Evolutionary conservation across 2,888 invertebrate species (phyloP).

Genomic region (Tetragonisca angustula): DNA sequence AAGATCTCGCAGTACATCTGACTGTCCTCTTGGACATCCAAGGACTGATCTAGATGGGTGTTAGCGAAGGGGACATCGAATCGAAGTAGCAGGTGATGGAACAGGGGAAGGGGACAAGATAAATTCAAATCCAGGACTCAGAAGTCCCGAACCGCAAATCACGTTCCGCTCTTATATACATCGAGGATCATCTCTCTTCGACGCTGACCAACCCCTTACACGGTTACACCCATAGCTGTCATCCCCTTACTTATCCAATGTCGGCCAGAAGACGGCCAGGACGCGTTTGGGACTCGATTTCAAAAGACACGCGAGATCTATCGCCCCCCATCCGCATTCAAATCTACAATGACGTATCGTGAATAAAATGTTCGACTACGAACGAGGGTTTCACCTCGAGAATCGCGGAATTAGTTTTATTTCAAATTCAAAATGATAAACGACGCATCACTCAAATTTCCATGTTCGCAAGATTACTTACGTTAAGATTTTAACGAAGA

Average conservation of each 20-base stretch:
- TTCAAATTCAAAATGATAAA: no score
- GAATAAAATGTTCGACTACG: conserved; percentile 26
- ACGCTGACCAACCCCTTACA: conserved; percentile 76
- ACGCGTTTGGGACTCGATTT: conserved; percentile 66
- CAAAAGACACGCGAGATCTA: conserved; percentile 69
- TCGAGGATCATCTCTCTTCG: conserved; percentile 81
- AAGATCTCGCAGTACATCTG: conserved; percentile 67
- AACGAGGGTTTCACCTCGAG: neutral
- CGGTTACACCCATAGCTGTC: conserved; percentile 75
- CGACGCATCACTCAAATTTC: neutral
- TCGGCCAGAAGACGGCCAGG: conserved; percentile 62
- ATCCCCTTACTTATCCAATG: conserved; percentile 79
- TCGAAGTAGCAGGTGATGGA: conserved; percentile 65
- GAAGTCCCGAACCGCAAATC: conserved; percentile 80
- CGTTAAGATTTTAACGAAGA: neutral
- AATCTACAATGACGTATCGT: conserved; percentile 38
- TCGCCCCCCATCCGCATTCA: conserved; percentile 34
- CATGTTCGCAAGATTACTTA: no score
- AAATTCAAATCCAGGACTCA: conserved; percentile 80
- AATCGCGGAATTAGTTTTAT: conserved; percentile 10
- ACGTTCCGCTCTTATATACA: conserved; percentile 79
- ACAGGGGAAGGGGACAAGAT: conserved; percentile 72
- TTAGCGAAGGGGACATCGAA: conserved; percentile 57
- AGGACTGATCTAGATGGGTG: conserved; percentile 62
- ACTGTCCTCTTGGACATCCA: conserved; percentile 58